phyloP scores from a whole-genome alignment of 2,888 invertebrate species.

The Drosophila incognita region DNA sequence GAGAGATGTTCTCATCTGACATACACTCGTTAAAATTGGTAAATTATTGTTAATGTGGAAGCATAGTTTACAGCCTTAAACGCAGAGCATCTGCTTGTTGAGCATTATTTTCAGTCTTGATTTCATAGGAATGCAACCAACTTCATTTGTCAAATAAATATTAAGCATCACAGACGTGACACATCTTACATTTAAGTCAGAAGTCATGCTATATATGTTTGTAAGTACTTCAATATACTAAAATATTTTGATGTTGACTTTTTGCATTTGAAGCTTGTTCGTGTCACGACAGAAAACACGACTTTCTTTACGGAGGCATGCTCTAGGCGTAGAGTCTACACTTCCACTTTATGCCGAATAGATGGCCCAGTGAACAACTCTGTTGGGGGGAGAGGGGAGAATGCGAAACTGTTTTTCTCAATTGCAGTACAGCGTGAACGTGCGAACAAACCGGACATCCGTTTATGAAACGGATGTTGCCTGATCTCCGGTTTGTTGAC shows the following conservation, averaged over 20 bases:
- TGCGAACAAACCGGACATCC: conserved; percentile 76
- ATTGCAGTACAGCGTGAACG: conserved; percentile 66
- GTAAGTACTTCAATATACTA: not conserved
- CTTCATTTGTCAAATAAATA: not conserved
- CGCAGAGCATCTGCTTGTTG: not conserved
- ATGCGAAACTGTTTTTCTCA: conserved; percentile 38
- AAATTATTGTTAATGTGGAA: not conserved
- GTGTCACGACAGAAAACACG: not conserved
- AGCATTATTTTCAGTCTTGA: not conserved
- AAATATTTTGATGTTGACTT: not conserved
- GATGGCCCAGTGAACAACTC: not conserved
- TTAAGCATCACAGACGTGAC: not conserved
- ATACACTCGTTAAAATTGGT: not conserved
- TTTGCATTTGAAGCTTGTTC: not conserved
- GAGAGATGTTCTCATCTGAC: not conserved
- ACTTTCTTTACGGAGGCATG: not conserved
- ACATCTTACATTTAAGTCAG: not conserved
- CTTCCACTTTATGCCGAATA: not conserved
- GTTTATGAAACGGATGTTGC: conserved; percentile 75
- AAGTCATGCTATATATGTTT: not conserved
- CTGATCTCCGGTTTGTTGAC: conserved; percentile 76
- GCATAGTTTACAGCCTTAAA: not conserved
- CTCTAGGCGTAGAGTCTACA: not conserved
- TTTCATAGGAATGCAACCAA: too few relatives aligned
- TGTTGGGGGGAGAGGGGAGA: not conserved